These are phyloP conservation scores for Mycetomoellerius zeteki DNA, from an alignment of 1,140 invertebrate species.

Conservation along the genomic window DNA sequence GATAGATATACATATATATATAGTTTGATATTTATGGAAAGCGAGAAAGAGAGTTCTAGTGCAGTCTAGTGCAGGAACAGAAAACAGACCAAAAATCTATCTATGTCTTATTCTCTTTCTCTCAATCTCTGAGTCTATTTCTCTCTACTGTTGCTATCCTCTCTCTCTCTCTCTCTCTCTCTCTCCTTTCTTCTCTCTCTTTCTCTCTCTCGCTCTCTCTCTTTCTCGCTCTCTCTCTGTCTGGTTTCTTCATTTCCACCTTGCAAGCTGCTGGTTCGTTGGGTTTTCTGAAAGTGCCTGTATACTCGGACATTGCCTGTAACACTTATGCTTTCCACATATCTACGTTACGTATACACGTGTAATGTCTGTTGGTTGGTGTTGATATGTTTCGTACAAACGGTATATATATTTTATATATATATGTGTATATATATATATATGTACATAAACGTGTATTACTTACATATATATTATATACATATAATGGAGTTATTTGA, in stretches of 20 bases:
- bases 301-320: slow-evolving; percentile 75
- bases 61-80: too few relatives aligned
- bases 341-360: slow-evolving; percentile 78
- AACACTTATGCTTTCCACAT: slow-evolving; percentile 77
- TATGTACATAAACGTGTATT: slow-evolving; percentile 48
- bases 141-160: neutral
- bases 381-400: slow-evolving; percentile 76
- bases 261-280: slow-evolving; percentile 76
- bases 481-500: slow-evolving; percentile 33
- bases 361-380: slow-evolving; percentile 80
- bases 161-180: neutral
- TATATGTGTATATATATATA: slow-evolving; percentile 60
- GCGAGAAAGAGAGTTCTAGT: too few relatives aligned
- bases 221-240: slow-evolving; percentile 14
- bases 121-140: neutral
- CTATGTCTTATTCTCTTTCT: slow-evolving; percentile 40
- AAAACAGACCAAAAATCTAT: too few relatives aligned
- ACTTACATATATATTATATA: slow-evolving; percentile 61
- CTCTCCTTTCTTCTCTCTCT: neutral
- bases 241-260: slow-evolving; percentile 68
- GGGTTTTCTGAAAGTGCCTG: slow-evolving; percentile 76
- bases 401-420: slow-evolving; percentile 56
- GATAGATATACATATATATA: too few relatives aligned
- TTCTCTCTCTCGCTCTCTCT: neutral
- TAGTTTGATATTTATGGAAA: too few relatives aligned